Base-by-base conservation (phyloP, 2,113 vertebrate species). In the Sminthopsis crassicaudata region DNA sequence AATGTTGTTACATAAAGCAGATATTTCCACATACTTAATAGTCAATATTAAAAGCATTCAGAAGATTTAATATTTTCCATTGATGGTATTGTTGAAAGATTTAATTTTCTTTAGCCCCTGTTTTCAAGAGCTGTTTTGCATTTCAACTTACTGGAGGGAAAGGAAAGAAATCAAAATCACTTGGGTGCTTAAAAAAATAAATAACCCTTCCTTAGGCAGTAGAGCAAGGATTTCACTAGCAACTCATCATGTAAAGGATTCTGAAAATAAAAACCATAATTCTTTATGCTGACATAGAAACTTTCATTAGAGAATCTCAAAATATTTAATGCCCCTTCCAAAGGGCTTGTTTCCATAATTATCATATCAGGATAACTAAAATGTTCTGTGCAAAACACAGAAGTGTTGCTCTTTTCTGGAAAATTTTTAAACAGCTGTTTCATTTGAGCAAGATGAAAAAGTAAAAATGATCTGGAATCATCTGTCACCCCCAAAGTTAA, bases 401-500 rank as follows among this genome's bases (percentile, higher is more conserved):
- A 90, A 94, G 30, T 0, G 0, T 25, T 91, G 42, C 84, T 95
- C 8, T 55, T 91, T 91, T 95, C 92, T 96, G 90, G 93, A 97
- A 95, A 84, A 84, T 48, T 48, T 93, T 97, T 91, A 97, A 97
- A 95, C 46, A 97, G 95, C 94, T 97, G 96, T 94, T 98, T 97
- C 94, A 89, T 96, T 96, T 97, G 91, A 97, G 53, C 93, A 97
- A 97, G 90, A 94, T 1, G 46, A 98, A 96, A 97, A 96, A 98
- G 94, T 94, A 96, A 97, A 98, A 98, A 94, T 51, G 0, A 97
- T 96, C 96, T 95, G 96, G 95, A 97, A 94, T 97, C 91, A 96
- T 96, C 95, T 96, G 97, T 97, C 97, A 95, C 46, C 54, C 90
- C 95, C 95, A 97, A 98, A 98, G 97, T 96, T 93, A 97, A 97